Evolutionary conservation across 2,888 invertebrate genomes (phyloP).

Genomic region (Mesorhabditis spiculigera): DNA sequence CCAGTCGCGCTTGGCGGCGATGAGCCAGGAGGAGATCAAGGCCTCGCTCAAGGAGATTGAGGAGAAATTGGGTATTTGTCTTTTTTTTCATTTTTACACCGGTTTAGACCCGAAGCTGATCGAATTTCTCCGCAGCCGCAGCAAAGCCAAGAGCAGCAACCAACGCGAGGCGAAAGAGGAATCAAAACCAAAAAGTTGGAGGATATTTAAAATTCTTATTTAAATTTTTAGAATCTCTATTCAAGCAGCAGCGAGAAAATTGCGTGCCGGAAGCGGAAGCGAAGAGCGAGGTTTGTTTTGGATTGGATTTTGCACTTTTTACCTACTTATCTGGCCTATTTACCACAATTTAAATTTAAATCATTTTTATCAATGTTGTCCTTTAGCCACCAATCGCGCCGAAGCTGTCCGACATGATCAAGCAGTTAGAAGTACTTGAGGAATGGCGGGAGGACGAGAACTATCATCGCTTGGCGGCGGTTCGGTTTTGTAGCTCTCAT

Average conservation of each 20-base stretch:
- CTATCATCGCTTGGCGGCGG: constrained; percentile 48
- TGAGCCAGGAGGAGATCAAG: constrained; percentile 35
- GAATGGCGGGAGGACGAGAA: constrained; percentile 36
- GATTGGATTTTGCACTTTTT: background rate
- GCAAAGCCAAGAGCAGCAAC: constrained; percentile 14
- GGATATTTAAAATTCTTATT: background rate
- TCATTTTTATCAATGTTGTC: background rate
- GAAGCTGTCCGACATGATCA: constrained; percentile 33
- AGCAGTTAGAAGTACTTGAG: constrained; percentile 49
- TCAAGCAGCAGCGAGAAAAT: constrained; percentile 17
- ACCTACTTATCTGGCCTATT: background rate
- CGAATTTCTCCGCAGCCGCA: constrained; percentile 34
- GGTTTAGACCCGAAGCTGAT: constrained; percentile 35
- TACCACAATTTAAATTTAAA: too few relatives aligned
- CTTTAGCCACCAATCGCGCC: constrained; percentile 1
- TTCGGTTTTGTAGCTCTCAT: constrained; percentile 15
- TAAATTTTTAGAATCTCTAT: constrained; percentile 17
- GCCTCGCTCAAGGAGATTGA: constrained; percentile 33
- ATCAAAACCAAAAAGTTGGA: constrained; percentile 14
- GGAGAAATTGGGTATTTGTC: constrained; percentile 15
- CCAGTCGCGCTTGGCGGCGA: constrained; percentile 17
- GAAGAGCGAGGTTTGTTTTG: constrained; percentile 4
- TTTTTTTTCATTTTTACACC: background rate
- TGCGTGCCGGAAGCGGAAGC: background rate
- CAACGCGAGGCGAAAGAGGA: constrained; percentile 7